These are phyloP conservation scores for Phenganax marumi DNA, from an alignment of 92 coral and sea anemone genomes.

Conservation along the genomic window DNA sequence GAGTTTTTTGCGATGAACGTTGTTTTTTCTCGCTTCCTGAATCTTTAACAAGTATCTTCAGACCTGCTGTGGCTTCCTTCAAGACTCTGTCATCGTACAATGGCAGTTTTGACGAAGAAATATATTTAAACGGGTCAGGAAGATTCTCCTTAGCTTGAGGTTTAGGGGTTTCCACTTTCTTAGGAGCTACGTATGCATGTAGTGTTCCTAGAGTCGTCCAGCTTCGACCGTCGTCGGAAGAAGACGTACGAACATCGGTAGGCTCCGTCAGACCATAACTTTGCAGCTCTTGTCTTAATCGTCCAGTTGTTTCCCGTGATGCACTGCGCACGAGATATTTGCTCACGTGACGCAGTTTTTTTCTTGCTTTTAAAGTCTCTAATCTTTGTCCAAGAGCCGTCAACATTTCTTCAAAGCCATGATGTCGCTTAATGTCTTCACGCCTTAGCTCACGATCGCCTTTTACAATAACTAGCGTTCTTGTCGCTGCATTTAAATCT, in stretches of 20 bases:
- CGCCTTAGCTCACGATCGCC: conserved; percentile 19
- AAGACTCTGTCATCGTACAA: conserved; percentile 34
- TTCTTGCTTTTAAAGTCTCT: conserved; percentile 12
- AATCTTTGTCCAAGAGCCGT: conserved; percentile 21
- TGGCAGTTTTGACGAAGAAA: conserved; percentile 15
- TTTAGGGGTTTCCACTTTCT: not conserved
- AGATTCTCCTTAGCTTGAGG: not conserved
- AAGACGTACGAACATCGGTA: conserved; percentile 20
- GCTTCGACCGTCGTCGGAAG: not conserved
- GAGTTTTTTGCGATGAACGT: not conserved
- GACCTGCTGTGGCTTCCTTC: conserved; percentile 28
- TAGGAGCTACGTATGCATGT: conserved; percentile 25
- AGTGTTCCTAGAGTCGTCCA: conserved; percentile 26
- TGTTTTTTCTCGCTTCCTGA: not conserved
- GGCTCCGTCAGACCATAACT: conserved; percentile 17
- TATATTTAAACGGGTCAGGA: not conserved
- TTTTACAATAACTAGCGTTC: conserved; percentile 26
- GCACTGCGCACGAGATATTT: conserved; percentile 13
- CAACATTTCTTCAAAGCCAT: conserved; percentile 9
- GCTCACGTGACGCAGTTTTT: not conserved
- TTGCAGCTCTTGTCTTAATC: conserved; percentile 1
- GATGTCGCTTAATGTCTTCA: conserved; percentile 18
- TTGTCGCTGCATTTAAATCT: conserved; percentile 1
- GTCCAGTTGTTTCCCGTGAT: conserved; percentile 4
- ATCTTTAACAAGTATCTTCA: conserved; percentile 16